Conservation (phyloP, 2,888 invertebrate genomes). For the Teleiodes luculella region DNA sequence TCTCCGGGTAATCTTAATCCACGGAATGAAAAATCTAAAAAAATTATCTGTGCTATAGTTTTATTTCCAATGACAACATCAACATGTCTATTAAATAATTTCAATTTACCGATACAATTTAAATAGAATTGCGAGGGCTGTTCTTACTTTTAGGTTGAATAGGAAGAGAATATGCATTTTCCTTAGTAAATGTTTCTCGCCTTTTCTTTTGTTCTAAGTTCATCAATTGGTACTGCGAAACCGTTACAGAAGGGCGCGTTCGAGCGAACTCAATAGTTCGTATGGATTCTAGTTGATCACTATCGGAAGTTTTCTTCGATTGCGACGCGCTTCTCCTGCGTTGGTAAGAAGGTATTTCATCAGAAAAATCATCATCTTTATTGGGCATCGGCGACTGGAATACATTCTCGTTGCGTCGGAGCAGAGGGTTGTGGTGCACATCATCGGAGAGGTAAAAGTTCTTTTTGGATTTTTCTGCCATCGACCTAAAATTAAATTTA, state of each 20-base stretch:
- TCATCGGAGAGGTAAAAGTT: neutral
- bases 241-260: slow-evolving; percentile 8
- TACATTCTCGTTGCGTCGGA: neutral
- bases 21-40: neutral
- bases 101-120: too few species aligned
- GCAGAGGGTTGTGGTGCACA: slow-evolving; percentile 21
- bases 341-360: too few species aligned
- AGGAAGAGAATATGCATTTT: too few species aligned
- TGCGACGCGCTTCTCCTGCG: too few species aligned
- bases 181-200: neutral
- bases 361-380: too few species aligned
- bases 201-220: neutral
- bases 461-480: too few species aligned
- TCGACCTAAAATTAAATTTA: too few species aligned
- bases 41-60: neutral
- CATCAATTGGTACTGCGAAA: slow-evolving; percentile 10
- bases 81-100: too few species aligned
- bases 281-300: neutral
- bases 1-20: neutral
- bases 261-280: slow-evolving; percentile 8
- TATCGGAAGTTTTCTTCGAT: too few species aligned
- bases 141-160: too few species aligned
- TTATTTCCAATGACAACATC: neutral
- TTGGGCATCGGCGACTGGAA: too few species aligned
- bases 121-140: too few species aligned